phyloP scores from a whole-genome alignment of 2,113 vertebrate species.

The Ploceus nigricollis region DNA sequence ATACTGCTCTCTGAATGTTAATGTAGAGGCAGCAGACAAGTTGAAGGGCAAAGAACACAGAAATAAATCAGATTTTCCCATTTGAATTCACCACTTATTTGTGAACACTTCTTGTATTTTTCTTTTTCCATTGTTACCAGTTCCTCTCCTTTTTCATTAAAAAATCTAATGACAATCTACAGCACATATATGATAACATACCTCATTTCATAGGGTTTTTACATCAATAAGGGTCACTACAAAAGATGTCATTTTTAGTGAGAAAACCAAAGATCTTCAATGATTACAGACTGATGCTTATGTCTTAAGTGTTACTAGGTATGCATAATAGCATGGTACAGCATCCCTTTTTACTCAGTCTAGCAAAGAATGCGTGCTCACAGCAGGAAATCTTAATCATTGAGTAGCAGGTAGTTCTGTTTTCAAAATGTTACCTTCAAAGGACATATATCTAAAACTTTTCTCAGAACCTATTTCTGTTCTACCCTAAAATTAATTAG shows the following conservation, averaged over 20 bases:
- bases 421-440: not conserved
- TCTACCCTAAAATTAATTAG: not conserved
- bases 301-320: not conserved
- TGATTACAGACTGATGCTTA: not conserved
- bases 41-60: conserved; percentile 66
- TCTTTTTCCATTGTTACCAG: not conserved
- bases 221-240: accelerated
- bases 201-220: not conserved
- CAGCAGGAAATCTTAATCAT: not conserved
- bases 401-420: not conserved
- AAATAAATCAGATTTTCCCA: conserved; percentile 42
- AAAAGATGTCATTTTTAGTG: not conserved
- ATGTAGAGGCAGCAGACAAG: conserved; percentile 59
- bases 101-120: not conserved
- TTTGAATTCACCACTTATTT: conserved; percentile 6
- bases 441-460: not conserved
- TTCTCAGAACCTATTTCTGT: not conserved
- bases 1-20: conserved; percentile 63
- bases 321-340: not conserved
- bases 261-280: not conserved
- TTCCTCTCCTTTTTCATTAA: not conserved
- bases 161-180: not conserved
- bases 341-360: not conserved
- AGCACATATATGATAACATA: not conserved
- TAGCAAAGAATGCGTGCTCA: not conserved